A percentile compares a stretch with the other conserved stretches of the same genome.
These are phyloP conservation scores for Lepidothrix coronata DNA, from an alignment of 2,113 vertebrate genomes.

Conservation along the genomic window DNA sequence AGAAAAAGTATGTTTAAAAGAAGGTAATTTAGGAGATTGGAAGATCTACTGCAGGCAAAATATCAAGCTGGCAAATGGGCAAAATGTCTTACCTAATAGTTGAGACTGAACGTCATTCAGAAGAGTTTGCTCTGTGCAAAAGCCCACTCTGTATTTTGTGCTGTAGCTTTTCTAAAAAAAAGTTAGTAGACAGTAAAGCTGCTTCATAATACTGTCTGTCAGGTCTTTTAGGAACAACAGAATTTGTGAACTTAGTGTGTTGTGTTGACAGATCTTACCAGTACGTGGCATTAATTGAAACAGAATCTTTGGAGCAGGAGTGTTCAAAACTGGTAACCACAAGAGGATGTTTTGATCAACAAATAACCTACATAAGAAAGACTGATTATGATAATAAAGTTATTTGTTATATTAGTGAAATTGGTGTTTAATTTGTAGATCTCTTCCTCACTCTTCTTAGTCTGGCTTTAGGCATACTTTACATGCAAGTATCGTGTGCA, in stretches of 20 bases:
- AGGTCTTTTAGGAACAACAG: background rate
- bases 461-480: background rate
- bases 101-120: background rate
- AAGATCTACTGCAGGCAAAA: background rate
- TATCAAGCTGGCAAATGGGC: background rate
- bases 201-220: background rate
- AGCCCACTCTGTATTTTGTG: background rate
- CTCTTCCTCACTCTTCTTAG: background rate
- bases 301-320: background rate
- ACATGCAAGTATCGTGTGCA: background rate
- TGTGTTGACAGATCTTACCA: background rate
- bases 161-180: background rate
- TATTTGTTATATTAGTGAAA: background rate
- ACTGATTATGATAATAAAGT: background rate
- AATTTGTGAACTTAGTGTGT: background rate
- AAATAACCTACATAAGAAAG: background rate
- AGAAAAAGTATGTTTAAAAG: background rate
- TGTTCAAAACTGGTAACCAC: background rate
- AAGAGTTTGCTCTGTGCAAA: background rate
- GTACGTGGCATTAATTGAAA: background rate
- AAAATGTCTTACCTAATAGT: background rate
- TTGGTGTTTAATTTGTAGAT: background rate
- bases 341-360: background rate
- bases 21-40: background rate
- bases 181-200: background rate